phyloP scores from a whole-genome alignment of 53 echinoderm and acorn worm genomes.

The Paracentrotus lividus region DNA sequence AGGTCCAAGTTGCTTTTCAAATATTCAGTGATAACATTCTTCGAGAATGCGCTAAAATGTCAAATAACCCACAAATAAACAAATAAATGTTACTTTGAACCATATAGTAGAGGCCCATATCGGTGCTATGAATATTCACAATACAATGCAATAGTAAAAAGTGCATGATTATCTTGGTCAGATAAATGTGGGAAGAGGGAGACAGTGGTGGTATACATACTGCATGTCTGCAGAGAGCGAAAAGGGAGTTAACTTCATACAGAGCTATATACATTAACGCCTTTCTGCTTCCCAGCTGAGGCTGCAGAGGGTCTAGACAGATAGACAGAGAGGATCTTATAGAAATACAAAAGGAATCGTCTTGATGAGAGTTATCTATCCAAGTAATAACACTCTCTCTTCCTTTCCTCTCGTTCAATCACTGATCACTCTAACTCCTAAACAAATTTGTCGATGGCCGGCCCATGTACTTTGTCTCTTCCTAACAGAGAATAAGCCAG shows the following conservation, averaged over 20 bases:
- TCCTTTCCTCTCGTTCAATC: not conserved
- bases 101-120: not conserved
- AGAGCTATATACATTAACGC: too few relatives aligned
- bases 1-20: slow-evolving; percentile 1
- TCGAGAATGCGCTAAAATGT: not conserved
- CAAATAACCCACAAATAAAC: not conserved
- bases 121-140: not conserved
- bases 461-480: not conserved
- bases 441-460: slow-evolving; percentile 5
- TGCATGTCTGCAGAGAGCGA: too few relatives aligned
- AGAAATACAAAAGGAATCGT: not conserved
- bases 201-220: too few relatives aligned
- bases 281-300: too few relatives aligned
- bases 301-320: not conserved
- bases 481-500: not conserved
- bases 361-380: not conserved
- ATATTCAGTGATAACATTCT: not conserved
- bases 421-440: slow-evolving; percentile 41
- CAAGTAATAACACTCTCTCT: slow-evolving; percentile 12
- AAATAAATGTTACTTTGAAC: slow-evolving; percentile 19
- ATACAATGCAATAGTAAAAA: not conserved
- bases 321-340: not conserved
- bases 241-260: too few relatives aligned
- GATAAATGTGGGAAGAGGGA: not conserved
- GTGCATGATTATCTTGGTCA: not conserved